A percentile compares a stretch with the other conserved stretches of the same genome.
phyloP scores from a whole-genome alignment of 2,888 invertebrate species.

The Malacosoma neustria region DNA sequence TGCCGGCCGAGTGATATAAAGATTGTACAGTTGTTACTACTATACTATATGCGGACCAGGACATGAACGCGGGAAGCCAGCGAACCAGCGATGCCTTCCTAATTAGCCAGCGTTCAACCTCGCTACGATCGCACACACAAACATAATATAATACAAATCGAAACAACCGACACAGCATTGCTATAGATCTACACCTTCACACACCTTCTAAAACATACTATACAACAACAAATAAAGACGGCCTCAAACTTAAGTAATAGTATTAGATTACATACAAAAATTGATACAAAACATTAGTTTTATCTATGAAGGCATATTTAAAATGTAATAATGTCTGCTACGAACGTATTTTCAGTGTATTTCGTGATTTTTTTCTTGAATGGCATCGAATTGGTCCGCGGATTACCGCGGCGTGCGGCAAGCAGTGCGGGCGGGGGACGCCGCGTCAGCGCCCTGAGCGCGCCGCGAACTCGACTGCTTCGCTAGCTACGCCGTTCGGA shows the following conservation, averaged over 20 bases:
- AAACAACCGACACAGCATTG: no score
- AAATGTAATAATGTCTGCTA: constrained; percentile 19
- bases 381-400: constrained; percentile 49
- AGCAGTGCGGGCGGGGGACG: constrained; percentile 21
- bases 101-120: constrained; percentile 3
- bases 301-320: no score
- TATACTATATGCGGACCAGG: no score
- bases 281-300: no score
- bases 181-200: no score
- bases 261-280: no score
- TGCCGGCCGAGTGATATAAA: constrained; percentile 36
- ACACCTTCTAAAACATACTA: no score
- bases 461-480: constrained; percentile 30
- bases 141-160: no score
- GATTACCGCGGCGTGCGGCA: constrained; percentile 15
- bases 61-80: no score
- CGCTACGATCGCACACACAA: no score
- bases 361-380: constrained; percentile 37
- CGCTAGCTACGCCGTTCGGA: constrained; percentile 24
- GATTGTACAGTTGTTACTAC: constrained; percentile 2
- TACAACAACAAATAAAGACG: no score
- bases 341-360: constrained; percentile 57
- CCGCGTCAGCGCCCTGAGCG: constrained; percentile 32
- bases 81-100: background rate
- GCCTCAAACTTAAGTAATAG: no score